Evolutionary conservation across 2,888 invertebrate genomes (phyloP).

Genomic region (Cylindroiulus punctatus): DNA sequence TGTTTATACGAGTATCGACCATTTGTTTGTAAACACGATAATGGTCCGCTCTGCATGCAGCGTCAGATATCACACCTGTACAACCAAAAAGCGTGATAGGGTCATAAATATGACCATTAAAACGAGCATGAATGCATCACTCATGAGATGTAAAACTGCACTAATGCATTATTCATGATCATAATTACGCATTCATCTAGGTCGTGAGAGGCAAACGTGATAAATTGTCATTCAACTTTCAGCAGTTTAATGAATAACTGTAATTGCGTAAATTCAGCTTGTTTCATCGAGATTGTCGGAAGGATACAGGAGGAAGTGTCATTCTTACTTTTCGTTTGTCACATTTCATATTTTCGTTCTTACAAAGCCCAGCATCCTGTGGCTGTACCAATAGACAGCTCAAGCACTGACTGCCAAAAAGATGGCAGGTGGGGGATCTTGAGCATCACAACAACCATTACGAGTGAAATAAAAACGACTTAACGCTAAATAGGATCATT

Average conservation of each 20-base stretch:
- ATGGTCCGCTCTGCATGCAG: background rate
- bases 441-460: background rate
- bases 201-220: conserved; percentile 6
- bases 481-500: background rate
- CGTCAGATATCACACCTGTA: background rate
- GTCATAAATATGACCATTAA: conserved; percentile 9
- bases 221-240: conserved; percentile 28
- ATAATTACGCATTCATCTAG: background rate
- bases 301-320: background rate
- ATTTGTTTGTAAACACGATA: background rate
- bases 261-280: background rate
- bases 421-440: background rate
- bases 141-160: background rate
- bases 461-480: background rate
- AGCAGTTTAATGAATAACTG: background rate
- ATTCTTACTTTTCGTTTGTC: background rate
- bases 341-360: too few relatives aligned
- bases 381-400: background rate
- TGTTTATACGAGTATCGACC: background rate
- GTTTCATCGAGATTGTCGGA: background rate
- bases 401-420: background rate
- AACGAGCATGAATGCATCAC: background rate
- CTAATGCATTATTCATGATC: background rate
- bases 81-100: background rate
- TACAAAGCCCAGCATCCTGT: background rate